Conservation (phyloP, 2,797 vertebrate species). For the Propithecus deckenii region DNA sequence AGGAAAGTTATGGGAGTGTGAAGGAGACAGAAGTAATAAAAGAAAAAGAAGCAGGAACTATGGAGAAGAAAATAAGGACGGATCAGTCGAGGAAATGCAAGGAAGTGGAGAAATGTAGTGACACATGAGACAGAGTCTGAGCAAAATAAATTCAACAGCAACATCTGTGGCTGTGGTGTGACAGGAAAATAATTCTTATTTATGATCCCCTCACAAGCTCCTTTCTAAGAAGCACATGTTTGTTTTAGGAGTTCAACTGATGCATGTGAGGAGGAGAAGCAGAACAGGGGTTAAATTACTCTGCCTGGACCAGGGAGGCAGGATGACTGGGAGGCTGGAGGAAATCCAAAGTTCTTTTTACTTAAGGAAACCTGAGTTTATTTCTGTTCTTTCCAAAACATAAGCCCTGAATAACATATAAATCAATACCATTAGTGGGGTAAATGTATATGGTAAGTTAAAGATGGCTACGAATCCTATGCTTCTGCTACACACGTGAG, state of each 20-base stretch:
- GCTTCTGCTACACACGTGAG: background rate
- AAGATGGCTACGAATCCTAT: background rate
- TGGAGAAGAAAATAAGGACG: background rate
- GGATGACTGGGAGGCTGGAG: background rate
- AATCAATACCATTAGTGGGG: background rate
- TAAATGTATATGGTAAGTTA: background rate
- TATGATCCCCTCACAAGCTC: background rate
- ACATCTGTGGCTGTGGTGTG: background rate
- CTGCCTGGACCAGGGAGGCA: too few species aligned
- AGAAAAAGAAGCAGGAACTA: background rate
- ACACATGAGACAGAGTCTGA: background rate
- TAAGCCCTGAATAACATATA: background rate
- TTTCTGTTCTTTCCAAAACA: background rate
- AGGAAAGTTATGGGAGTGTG: background rate
- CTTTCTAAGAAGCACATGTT: background rate
- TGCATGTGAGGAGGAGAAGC: background rate
- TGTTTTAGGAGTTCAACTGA: background rate
- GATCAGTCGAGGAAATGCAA: background rate
- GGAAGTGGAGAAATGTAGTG: background rate
- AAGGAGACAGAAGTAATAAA: background rate
- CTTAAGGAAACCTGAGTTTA: background rate
- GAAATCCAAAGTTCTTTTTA: background rate
- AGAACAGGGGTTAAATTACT: background rate
- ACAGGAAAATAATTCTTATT: background rate
- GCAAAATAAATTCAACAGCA: background rate